Evolutionary conservation across 2,888 invertebrate species (phyloP).

Genomic region (Poecilobothrus nobilitatus): DNA sequence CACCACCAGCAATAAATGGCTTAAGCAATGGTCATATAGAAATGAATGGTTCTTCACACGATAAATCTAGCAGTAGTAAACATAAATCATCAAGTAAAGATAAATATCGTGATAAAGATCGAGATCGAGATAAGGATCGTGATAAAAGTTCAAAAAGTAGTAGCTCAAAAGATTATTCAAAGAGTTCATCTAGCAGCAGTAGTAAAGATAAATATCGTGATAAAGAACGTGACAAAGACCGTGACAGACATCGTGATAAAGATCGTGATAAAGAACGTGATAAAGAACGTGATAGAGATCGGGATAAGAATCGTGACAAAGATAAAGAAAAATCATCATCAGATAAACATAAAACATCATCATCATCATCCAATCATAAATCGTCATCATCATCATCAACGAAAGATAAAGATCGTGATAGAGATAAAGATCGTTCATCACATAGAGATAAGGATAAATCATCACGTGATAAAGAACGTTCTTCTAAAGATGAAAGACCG

Average conservation of each 20-base stretch:
- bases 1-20: conserved; percentile 60
- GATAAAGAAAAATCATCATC: conserved; percentile 31
- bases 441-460: conserved; percentile 14
- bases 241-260: conserved; percentile 26
- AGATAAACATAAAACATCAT: conserved; percentile 33
- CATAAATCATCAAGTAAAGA: conserved; percentile 57
- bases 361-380: conserved; percentile 34
- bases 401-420: conserved; percentile 40
- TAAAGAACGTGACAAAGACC: conserved; percentile 40
- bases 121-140: conserved; percentile 30
- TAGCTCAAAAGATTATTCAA: conserved; percentile 23
- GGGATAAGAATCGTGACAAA: conserved; percentile 39
- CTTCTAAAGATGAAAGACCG: conserved; percentile 35
- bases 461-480: conserved; percentile 14
- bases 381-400: conserved; percentile 30
- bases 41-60: conserved; percentile 27
- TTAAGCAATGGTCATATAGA: conserved; percentile 64
- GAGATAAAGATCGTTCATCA: conserved; percentile 31
- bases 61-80: conserved; percentile 50
- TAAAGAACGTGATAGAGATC: conserved; percentile 39
- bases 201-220: conserved; percentile 43
- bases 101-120: conserved; percentile 48
- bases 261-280: conserved; percentile 39
- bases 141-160: conserved; percentile 48
- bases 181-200: conserved; percentile 46